phyloP scores from a whole-genome alignment of 1,140 invertebrate species.

The Whitmania pigra region DNA sequence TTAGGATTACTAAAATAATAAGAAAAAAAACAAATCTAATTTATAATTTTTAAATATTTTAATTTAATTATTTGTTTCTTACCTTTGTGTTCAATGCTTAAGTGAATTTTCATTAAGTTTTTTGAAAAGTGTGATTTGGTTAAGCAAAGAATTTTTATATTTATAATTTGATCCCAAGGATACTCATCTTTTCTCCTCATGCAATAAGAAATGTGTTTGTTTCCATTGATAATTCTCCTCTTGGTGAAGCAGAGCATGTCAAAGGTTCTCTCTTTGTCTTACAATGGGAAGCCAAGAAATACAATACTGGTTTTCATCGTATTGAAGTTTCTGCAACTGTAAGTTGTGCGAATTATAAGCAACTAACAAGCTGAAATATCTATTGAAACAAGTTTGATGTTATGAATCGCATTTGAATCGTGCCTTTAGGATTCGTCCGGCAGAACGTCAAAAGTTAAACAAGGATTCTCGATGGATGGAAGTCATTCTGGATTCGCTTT shows the following conservation, averaged over 20 bases:
- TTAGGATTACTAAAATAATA: too few species aligned
- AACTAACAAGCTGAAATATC: background rate
- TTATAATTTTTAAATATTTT: too few species aligned
- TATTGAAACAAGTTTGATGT: background rate
- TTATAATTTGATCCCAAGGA: conserved; percentile 27
- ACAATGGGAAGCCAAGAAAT: conserved; percentile 57
- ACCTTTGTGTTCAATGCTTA: too few species aligned
- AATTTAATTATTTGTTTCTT: too few species aligned
- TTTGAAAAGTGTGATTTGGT: too few species aligned
- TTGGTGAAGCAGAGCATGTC: conserved; percentile 51
- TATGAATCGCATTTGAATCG: conserved; percentile 2
- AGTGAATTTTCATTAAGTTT: too few species aligned
- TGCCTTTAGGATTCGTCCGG: conserved; percentile 52
- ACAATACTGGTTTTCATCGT: conserved; percentile 54
- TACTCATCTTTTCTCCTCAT: conserved; percentile 54
- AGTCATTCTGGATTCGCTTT: conserved; percentile 53
- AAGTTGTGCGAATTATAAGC: background rate
- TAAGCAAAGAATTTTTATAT: too few species aligned
- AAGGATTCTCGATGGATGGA: conserved; percentile 65
- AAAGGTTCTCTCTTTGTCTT: conserved; percentile 58
- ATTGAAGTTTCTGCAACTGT: conserved; percentile 42
- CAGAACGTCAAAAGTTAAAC: conserved; percentile 48
- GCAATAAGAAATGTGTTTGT: conserved; percentile 51
- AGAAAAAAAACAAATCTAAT: too few species aligned
- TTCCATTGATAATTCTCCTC: conserved; percentile 48